phyloP scores from a whole-genome alignment of 2,888 invertebrate genomes.

The Acronicta psi region DNA sequence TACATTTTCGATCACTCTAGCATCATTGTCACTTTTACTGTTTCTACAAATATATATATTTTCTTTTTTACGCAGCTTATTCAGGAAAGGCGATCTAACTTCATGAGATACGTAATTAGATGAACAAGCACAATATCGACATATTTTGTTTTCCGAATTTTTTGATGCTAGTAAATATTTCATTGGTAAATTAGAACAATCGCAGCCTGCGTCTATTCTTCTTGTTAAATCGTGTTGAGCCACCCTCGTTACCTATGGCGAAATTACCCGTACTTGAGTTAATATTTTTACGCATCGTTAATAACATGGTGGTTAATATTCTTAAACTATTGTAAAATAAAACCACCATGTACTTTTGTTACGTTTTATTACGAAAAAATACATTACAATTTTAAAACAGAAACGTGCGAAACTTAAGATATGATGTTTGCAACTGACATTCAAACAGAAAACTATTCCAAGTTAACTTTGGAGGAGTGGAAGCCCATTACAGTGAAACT shows the following conservation, averaged over 20 bases:
- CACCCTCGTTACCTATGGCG: constrained; percentile 59
- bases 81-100: background rate
- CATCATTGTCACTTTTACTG: constrained; percentile 7
- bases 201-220: constrained; percentile 37
- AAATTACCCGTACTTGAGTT: constrained; percentile 44
- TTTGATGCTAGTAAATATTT: constrained; percentile 21
- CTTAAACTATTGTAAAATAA: constrained; percentile 60
- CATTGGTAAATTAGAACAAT: constrained; percentile 34
- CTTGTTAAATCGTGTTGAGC: constrained; percentile 26
- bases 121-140: constrained; percentile 15
- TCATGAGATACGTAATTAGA: constrained; percentile 9
- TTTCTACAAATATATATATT: constrained; percentile 29
- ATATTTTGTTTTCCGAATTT: constrained; percentile 13
- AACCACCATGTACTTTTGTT: constrained; percentile 65
- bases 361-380: constrained; percentile 51
- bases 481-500: constrained; percentile 69
- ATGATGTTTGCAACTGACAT: constrained; percentile 23
- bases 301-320: constrained; percentile 64
- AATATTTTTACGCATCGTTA: constrained; percentile 8
- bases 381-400: constrained; percentile 6
- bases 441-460: background rate
- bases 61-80: constrained; percentile 27
- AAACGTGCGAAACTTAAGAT: constrained; percentile 4
- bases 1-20: constrained; percentile 1
- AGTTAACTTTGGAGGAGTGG: constrained; percentile 25